A percentile compares a stretch with the other conserved stretches of the same genome.
Conservation (phyloP, 1,140 invertebrate genomes). For the Drosophila athabasca region DNA sequence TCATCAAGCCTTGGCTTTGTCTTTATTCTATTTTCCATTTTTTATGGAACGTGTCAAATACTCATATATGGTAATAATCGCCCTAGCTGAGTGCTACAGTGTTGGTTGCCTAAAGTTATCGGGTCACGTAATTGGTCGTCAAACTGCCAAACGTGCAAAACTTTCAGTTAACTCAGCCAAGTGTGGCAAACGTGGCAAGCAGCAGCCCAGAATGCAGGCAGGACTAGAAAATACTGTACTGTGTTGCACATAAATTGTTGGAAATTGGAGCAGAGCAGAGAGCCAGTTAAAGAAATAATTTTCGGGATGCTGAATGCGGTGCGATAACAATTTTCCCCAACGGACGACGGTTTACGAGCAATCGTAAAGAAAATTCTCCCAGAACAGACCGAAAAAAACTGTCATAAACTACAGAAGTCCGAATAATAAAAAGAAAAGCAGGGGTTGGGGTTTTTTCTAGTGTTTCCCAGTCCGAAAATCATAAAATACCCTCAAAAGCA, state of each 20-base stretch:
- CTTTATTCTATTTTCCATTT: slow-evolving; percentile 1
- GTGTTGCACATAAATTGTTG: not conserved
- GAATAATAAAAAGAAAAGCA: slow-evolving; percentile 13
- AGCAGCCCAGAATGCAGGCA: not conserved
- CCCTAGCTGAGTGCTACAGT: not conserved
- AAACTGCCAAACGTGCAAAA: slow-evolving; percentile 68
- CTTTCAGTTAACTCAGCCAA: slow-evolving; percentile 32
- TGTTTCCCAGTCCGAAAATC: too few species aligned
- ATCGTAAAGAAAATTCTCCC: slow-evolving; percentile 47
- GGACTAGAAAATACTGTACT: slow-evolving; percentile 3
- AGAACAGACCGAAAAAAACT: slow-evolving; percentile 18
- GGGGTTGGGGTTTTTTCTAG: too few species aligned
- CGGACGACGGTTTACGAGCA: slow-evolving; percentile 36
- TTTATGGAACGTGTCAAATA: slow-evolving; percentile 16
- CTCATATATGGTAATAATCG: slow-evolving; percentile 6
- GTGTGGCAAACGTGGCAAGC: not conserved
- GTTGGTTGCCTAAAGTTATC: slow-evolving; percentile 25
- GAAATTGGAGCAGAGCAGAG: not conserved
- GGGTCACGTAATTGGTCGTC: slow-evolving; percentile 63
- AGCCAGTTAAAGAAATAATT: slow-evolving; percentile 37
- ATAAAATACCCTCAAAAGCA: not conserved
- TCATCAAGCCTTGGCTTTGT: not conserved
- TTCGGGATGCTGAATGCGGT: slow-evolving; percentile 28
- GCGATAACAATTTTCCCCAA: slow-evolving; percentile 26
- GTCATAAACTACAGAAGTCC: slow-evolving; percentile 40